phyloP scores from a whole-genome alignment of 2,888 invertebrate species.

The Quadroppia sp. region DNA sequence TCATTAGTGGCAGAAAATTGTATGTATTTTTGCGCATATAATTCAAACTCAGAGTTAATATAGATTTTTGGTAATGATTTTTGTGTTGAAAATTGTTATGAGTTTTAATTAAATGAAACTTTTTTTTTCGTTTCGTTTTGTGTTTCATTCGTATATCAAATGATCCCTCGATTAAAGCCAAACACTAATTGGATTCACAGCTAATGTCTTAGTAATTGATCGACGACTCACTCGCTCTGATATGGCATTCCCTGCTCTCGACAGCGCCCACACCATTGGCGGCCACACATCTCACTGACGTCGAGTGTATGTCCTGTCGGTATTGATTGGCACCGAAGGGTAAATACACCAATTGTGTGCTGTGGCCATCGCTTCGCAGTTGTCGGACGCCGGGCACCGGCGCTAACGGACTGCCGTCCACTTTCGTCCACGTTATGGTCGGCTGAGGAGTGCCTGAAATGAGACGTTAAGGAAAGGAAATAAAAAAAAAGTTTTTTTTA shows the following conservation, averaged over 20 bases:
- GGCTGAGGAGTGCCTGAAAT: constrained; percentile 45
- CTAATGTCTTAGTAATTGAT: not conserved
- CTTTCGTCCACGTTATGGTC: constrained; percentile 44
- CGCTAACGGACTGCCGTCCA: constrained; percentile 45
- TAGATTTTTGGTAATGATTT: not conserved
- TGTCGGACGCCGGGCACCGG: constrained; percentile 45
- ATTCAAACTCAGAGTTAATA: too few relatives aligned
- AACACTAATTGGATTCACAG: not conserved
- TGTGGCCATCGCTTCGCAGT: constrained; percentile 45
- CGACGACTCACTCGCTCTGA: constrained; percentile 45
- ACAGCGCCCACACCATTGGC: constrained; percentile 45
- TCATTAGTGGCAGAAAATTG: too few relatives aligned
- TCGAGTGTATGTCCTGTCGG: constrained; percentile 46
- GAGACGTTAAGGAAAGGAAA: not conserved
- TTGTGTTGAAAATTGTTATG: not conserved
- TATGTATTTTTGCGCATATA: too few relatives aligned
- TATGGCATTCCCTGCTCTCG: constrained; percentile 45
- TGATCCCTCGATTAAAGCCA: too few relatives aligned
- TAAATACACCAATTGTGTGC: constrained; percentile 44
- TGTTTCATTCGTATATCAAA: too few relatives aligned
- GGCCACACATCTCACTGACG: constrained; percentile 45
- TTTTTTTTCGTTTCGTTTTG: too few relatives aligned
- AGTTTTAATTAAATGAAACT: not conserved
- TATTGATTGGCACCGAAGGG: constrained; percentile 46
- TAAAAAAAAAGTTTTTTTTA: too few relatives aligned